phyloP scores from a whole-genome alignment of 2,113 vertebrate species.

The Xiphophorus maculatus region DNA sequence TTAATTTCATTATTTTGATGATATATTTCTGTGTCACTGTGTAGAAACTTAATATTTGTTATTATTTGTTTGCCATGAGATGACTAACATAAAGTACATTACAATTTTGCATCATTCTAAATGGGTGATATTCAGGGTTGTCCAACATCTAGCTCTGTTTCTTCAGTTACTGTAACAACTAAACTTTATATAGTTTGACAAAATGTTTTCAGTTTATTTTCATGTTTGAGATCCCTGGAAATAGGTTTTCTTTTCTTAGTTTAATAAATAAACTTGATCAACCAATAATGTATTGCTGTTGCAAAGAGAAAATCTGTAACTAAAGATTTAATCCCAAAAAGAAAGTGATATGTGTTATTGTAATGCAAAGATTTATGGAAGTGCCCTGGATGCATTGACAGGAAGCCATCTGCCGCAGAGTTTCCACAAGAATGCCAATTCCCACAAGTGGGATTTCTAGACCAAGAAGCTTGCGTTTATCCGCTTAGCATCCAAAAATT shows the following conservation, averaged over 20 bases:
- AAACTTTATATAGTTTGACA: neutral
- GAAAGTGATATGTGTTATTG: neutral
- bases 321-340: neutral
- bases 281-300: neutral
- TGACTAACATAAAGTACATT: neutral
- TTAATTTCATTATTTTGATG: neutral
- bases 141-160: neutral
- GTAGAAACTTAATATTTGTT: neutral
- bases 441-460: slow-evolving; percentile 70
- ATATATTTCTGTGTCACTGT: neutral
- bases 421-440: slow-evolving; percentile 65
- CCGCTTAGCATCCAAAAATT: slow-evolving; percentile 76
- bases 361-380: slow-evolving; percentile 8
- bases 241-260: neutral
- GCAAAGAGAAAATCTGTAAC: neutral
- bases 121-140: neutral
- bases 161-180: neutral
- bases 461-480: slow-evolving; percentile 76
- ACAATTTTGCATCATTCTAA: neutral
- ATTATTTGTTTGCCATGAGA: neutral
- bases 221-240: neutral
- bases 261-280: neutral
- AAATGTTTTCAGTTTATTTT: neutral
- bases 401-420: slow-evolving; percentile 69
- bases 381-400: slow-evolving; percentile 17